Conservation (phyloP, 2,113 vertebrate genomes). For the Natator depressus region DNA sequence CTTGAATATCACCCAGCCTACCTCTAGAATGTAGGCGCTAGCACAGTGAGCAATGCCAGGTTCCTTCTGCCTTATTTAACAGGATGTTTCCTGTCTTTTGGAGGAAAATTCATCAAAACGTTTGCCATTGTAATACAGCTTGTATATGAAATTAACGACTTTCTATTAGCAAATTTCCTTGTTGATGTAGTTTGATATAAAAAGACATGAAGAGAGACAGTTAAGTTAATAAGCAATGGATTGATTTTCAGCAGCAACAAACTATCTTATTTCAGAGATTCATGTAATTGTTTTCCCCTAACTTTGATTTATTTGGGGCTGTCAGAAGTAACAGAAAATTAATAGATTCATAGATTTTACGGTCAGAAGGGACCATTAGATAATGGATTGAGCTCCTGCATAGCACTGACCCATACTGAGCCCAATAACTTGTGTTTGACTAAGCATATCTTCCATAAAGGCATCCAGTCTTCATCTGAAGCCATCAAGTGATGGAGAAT, state of each 20-base stretch:
- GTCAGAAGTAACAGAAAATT: not conserved
- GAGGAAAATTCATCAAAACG: conserved; percentile 3
- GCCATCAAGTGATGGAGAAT: not conserved
- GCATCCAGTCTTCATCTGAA: not conserved
- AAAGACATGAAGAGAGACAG: not conserved
- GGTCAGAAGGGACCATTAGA: not conserved
- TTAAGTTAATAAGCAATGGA: not conserved
- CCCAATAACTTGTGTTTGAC: not conserved
- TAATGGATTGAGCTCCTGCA: not conserved
- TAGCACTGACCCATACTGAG: not conserved
- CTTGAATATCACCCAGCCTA: not conserved
- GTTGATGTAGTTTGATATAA: conserved; percentile 17
- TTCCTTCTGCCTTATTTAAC: not conserved
- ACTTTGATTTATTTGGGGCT: not conserved
- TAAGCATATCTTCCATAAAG: not conserved
- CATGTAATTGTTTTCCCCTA: not conserved
- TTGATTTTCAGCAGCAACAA: conserved; percentile 22
- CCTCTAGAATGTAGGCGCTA: not conserved
- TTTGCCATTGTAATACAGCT: not conserved
- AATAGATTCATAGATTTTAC: not conserved
- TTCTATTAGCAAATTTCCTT: not conserved
- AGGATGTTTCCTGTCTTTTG: rapidly evolving
- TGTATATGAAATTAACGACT: not conserved
- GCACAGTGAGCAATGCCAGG: not conserved
- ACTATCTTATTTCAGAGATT: not conserved